These are phyloP conservation scores for Platysternon megacephalum DNA, from an alignment of 2,113 vertebrate genomes.

Conservation along the genomic window DNA sequence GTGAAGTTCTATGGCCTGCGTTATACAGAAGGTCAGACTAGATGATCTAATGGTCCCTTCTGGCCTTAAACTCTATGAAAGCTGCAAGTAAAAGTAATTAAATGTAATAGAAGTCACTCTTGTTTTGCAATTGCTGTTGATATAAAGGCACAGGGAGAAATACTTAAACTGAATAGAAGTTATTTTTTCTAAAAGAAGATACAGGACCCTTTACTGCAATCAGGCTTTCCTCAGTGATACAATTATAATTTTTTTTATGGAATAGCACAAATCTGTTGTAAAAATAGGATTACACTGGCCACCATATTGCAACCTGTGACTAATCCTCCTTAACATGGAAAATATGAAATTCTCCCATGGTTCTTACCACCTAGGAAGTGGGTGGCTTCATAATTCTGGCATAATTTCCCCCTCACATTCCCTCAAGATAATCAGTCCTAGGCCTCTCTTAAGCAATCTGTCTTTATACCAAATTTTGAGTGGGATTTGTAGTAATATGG, in stretches of 20 bases:
- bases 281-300: not conserved
- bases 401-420: rapidly evolving
- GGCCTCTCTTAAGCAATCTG: not conserved
- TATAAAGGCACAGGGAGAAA: not conserved
- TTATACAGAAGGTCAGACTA: not conserved
- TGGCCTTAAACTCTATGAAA: not conserved
- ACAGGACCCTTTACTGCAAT: not conserved
- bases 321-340: not conserved
- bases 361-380: not conserved
- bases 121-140: not conserved
- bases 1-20: not conserved
- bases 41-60: not conserved
- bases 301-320: not conserved
- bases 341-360: not conserved
- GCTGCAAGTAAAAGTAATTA: constrained; percentile 26
- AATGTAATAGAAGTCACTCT: constrained; percentile 3
- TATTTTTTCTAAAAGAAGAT: not conserved
- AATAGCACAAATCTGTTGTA: not conserved
- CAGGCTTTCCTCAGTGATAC: not conserved
- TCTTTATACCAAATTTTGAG: constrained; percentile 16
- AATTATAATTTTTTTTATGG: not conserved
- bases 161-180: not conserved
- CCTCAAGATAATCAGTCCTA: too few species aligned
- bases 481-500: not conserved
- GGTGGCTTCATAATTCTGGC: not conserved